Evolutionary conservation across 2,888 invertebrate genomes (phyloP).

Genomic region (Cheilosia impressa): DNA sequence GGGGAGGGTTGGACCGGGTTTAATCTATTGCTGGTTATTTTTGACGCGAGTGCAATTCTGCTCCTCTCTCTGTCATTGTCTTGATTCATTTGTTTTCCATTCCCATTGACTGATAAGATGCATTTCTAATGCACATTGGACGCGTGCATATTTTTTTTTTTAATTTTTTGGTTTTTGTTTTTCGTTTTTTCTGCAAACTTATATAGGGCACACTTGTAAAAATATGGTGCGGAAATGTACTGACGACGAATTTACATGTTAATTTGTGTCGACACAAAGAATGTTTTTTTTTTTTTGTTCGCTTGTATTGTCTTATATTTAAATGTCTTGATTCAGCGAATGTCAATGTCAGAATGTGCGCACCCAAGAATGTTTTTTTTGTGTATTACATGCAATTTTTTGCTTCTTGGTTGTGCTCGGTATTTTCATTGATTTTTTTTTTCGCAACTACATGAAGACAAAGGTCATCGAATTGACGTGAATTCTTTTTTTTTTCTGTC

Average conservation of each 20-base stretch:
- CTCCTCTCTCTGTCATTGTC: not conserved
- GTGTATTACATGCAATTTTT: conserved; percentile 6
- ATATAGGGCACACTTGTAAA: conserved; percentile 17
- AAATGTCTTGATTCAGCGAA: conserved; percentile 37
- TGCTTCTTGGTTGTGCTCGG: not conserved
- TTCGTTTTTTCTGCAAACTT: too few relatives aligned
- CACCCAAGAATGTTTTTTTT: conserved; percentile 14
- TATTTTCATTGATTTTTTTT: too few relatives aligned
- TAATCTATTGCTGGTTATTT: not conserved
- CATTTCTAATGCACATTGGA: conserved; percentile 2
- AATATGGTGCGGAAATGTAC: not conserved
- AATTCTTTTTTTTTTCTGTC: too few relatives aligned
- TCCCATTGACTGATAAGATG: conserved; percentile 28
- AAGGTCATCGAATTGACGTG: too few relatives aligned
- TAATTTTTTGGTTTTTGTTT: not conserved
- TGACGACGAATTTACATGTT: not conserved
- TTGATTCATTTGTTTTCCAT: conserved; percentile 10
- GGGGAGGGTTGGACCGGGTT: not conserved
- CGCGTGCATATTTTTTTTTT: not conserved
- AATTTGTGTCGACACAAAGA: conserved; percentile 21
- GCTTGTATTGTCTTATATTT: not conserved
- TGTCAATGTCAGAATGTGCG: conserved; percentile 51
- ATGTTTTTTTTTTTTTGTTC: not conserved
- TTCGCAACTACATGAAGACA: too few relatives aligned
- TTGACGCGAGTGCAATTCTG: not conserved